phyloP scores from a whole-genome alignment of 2,797 vertebrate genomes.

The Staurois parvus region DNA sequence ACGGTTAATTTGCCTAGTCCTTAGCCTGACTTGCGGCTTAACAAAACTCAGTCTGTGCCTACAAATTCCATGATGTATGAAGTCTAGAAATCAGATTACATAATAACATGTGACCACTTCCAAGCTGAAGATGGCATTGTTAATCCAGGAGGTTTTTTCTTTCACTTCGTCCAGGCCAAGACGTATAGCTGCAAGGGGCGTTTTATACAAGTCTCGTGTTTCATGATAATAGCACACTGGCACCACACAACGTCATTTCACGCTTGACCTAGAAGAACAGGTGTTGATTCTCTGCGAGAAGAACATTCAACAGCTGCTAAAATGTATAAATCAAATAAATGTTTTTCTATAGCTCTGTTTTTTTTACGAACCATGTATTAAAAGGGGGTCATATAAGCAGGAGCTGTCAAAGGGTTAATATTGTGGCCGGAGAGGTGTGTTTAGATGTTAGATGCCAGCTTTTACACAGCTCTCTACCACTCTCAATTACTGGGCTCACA shows the following conservation, averaged over 20 bases:
- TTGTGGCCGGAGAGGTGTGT: neutral
- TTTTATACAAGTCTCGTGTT: slow-evolving; percentile 49
- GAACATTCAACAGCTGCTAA: slow-evolving; percentile 67
- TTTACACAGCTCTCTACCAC: slow-evolving; percentile 57
- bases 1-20: neutral
- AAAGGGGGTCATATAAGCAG: neutral
- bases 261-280: slow-evolving; percentile 45
- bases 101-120: slow-evolving; percentile 39
- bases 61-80: slow-evolving; percentile 30
- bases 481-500: neutral
- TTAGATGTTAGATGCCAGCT: slow-evolving; percentile 45
- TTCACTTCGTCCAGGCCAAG: slow-evolving; percentile 47
- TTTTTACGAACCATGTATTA: neutral
- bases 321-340: slow-evolving; percentile 57
- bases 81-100: slow-evolving; percentile 48
- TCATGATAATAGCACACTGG: slow-evolving; percentile 45
- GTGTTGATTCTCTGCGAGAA: slow-evolving; percentile 55
- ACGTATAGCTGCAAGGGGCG: slow-evolving; percentile 46
- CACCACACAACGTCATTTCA: slow-evolving; percentile 54
- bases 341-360: slow-evolving; percentile 43
- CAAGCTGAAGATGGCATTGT: slow-evolving; percentile 36
- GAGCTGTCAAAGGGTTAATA: neutral
- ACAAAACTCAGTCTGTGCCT: slow-evolving; percentile 1
- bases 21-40: slow-evolving; percentile 5
- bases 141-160: slow-evolving; percentile 43